Percentiles rank a stretch among this genome's conserved stretches.
Evolutionary conservation across 2,888 invertebrate genomes (phyloP).

Genomic region (Marasmarcha lunaedactyla): DNA sequence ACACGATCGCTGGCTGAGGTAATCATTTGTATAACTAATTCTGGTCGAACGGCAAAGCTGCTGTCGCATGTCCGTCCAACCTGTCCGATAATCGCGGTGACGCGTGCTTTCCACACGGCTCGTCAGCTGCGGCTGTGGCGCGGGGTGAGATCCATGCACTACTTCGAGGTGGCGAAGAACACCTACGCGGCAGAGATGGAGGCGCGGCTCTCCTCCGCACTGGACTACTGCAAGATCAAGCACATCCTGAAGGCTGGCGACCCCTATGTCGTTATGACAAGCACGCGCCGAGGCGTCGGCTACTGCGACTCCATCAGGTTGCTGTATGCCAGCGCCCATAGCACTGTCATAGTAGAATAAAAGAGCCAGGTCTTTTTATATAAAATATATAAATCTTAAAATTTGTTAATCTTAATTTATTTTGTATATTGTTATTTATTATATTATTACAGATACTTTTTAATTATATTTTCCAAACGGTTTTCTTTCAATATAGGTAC

Average conservation of each 20-base stretch:
- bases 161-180: constrained; percentile 15
- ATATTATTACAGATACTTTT: too few species aligned
- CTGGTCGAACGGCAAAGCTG: constrained; percentile 69
- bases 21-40: constrained; percentile 78
- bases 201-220: constrained; percentile 10
- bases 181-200: constrained; percentile 9
- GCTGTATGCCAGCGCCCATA: constrained; percentile 13
- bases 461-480: too few species aligned
- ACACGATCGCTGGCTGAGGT: constrained; percentile 14
- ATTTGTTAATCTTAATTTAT: too few species aligned
- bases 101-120: constrained; percentile 67
- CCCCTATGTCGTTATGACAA: constrained; percentile 14
- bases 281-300: constrained; percentile 15
- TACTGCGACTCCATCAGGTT: constrained; percentile 17
- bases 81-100: constrained; percentile 76
- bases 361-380: too few species aligned
- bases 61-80: constrained; percentile 73
- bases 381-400: too few species aligned
- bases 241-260: constrained; percentile 16
- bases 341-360: background rate
- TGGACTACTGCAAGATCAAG: constrained; percentile 16
- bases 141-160: constrained; percentile 35
- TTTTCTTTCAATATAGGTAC: too few species aligned
- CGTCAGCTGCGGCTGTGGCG: constrained; percentile 47
- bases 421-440: too few species aligned